Evolutionary conservation across 2,888 invertebrate species (phyloP).

Genomic region (Frankliniella intonsa): DNA sequence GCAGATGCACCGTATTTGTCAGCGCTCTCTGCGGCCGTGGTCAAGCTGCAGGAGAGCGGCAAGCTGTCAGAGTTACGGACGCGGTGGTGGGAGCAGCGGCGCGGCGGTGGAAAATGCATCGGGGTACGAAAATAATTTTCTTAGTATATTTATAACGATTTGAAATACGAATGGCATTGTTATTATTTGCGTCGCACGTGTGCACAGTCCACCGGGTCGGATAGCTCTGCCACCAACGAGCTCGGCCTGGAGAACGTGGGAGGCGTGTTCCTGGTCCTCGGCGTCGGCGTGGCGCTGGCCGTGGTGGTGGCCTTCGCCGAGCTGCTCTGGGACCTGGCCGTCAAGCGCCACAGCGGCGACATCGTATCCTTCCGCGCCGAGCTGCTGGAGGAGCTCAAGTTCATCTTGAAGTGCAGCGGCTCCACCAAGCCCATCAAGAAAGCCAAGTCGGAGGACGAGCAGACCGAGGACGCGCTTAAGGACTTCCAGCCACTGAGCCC

Average conservation of each 20-base stretch:
- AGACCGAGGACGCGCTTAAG: background rate
- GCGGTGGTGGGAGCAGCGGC: constrained; percentile 86
- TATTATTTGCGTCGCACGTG: too few species aligned
- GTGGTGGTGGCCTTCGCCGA: constrained; percentile 73
- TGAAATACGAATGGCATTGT: too few species aligned
- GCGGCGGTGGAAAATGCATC: constrained; percentile 65
- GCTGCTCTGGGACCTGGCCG: constrained; percentile 77
- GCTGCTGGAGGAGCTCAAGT: constrained; percentile 64
- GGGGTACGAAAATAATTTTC: background rate
- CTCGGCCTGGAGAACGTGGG: constrained; percentile 83
- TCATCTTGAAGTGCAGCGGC: constrained; percentile 65
- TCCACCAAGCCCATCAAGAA: constrained; percentile 62
- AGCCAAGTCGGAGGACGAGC: constrained; percentile 32
- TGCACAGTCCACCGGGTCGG: too few species aligned
- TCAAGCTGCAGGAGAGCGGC: constrained; percentile 81
- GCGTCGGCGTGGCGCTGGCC: constrained; percentile 66
- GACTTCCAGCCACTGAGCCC: background rate
- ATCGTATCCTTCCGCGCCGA: constrained; percentile 65
- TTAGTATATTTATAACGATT: too few species aligned
- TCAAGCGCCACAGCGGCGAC: constrained; percentile 71
- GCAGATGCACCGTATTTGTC: constrained; percentile 69
- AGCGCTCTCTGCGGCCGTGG: constrained; percentile 70
- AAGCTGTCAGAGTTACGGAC: constrained; percentile 70
- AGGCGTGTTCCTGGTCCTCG: constrained; percentile 83
- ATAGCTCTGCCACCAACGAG: constrained; percentile 49